phyloP scores from a whole-genome alignment of 1,140 invertebrate genomes.

The Calephelis nemesis region DNA sequence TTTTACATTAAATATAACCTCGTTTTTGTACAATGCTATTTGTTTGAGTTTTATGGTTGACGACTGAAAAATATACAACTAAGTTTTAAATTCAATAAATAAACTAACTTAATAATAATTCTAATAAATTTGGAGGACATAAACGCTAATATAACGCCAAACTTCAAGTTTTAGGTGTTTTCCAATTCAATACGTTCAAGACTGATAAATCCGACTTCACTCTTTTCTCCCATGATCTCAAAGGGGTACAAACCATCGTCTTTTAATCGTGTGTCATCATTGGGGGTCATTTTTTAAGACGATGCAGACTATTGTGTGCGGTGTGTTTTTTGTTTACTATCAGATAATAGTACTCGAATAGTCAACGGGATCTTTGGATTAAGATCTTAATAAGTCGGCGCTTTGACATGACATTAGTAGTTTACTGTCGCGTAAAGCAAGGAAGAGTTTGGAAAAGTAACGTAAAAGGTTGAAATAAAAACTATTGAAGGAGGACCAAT shows the following conservation, averaged over 20 bases:
- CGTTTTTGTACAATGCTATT: too few species aligned
- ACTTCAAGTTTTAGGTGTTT: too few species aligned
- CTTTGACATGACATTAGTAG: slow-evolving; percentile 15
- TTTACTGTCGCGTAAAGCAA: background rate
- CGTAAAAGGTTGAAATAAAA: too few species aligned
- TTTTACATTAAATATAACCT: too few species aligned
- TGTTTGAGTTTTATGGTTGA: too few species aligned
- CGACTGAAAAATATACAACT: too few species aligned
- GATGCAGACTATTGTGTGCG: slow-evolving; percentile 29
- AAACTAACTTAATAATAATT: too few species aligned
- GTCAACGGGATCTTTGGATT: slow-evolving; percentile 31
- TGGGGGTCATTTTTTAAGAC: slow-evolving; percentile 28
- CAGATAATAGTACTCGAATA: slow-evolving; percentile 33
- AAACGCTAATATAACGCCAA: too few species aligned
- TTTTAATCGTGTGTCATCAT: slow-evolving; percentile 35
- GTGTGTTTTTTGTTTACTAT: slow-evolving; percentile 20
- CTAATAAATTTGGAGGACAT: slow-evolving; percentile 6
- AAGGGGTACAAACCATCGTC: slow-evolving; percentile 52
- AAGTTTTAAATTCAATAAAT: too few species aligned
- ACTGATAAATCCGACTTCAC: slow-evolving; percentile 26
- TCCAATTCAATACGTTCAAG: slow-evolving; percentile 32
- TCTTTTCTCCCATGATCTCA: slow-evolving; percentile 14
- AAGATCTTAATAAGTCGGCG: slow-evolving; percentile 22
- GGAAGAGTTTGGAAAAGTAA: too few species aligned
- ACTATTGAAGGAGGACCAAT: background rate